Percentiles rank a stretch among this genome's conserved stretches.
These are phyloP conservation scores for Dolomedes plantarius DNA, from an alignment of 2,888 invertebrate species.

Conservation along the genomic window DNA sequence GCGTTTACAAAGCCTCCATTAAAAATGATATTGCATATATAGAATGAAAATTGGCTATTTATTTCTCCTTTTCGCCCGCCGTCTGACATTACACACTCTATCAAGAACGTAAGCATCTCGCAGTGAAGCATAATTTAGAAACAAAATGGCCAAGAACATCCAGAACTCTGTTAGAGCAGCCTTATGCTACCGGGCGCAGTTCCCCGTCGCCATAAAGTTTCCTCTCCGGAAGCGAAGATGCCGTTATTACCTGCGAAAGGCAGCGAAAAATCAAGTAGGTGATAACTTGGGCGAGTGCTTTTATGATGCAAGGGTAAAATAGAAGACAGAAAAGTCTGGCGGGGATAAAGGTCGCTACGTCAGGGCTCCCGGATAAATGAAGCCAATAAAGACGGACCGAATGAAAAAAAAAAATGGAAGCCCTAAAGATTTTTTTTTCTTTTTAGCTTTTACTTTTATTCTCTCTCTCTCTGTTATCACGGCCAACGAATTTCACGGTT, in stretches of 20 bases:
- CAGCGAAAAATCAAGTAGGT: conserved; percentile 37
- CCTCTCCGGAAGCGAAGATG: not conserved
- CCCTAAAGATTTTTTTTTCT: conserved; percentile 11
- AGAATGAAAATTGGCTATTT: no score
- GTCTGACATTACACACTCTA: no score
- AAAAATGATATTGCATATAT: no score
- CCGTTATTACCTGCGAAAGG: not conserved
- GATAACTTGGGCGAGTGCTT: conserved; percentile 45
- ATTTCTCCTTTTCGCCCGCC: no score
- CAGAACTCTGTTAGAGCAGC: no score
- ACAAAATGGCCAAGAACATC: no score
- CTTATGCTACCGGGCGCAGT: no score
- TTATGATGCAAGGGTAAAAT: conserved; percentile 40
- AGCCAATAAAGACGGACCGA: conserved; percentile 53
- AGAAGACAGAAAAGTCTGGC: conserved; percentile 19
- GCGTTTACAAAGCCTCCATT: no score
- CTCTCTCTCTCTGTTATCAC: conserved; percentile 22
- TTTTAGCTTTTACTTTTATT: no score
- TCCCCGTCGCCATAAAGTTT: not conserved
- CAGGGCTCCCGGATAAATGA: conserved; percentile 42
- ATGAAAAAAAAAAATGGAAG: conserved; percentile 13
- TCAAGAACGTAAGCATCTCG: no score
- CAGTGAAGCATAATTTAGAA: no score
- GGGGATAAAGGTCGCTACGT: not conserved
- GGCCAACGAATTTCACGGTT: conserved; percentile 60